Evolutionary conservation across 2,113 vertebrate species (phyloP), one percentile per base, ranked within the genome.

Genomic region (Emydocephalus ijimae): DNA sequence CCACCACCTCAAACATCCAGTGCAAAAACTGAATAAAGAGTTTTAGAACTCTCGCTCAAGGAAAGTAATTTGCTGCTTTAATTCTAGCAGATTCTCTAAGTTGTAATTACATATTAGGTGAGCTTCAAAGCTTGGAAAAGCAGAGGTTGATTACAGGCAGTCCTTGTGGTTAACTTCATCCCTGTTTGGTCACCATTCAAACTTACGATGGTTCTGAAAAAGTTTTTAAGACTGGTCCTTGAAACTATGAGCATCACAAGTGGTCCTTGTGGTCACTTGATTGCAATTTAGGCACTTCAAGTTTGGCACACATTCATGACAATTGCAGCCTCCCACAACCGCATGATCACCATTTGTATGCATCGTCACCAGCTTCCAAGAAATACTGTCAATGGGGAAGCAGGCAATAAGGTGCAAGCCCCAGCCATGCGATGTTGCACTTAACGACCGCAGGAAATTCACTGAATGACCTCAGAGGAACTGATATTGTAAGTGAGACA

Each of bases 1-100:
- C 43, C 20, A 23, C 34, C 20, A 29, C 74, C 18, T 81, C 93
- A 24, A 93, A 94, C 95, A 93, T 21, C 85, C 74, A 43, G n/a
- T 89, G 50, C 7, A 61, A 92, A 90, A 86, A 81, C 86, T 56
- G 26, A 55, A 55, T 29, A 89, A 92, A 55, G 6, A 43, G 48
- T 86, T 90, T 59, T 85, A 43, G 85, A 86, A 87, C 34, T 86
- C 1, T 85, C 52, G 81, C 50, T 56, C 23, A 92, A 45, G 24
- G 59, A 74, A 89, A 39, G 4, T 57, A n/a, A 39, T 81, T 89
- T 90, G 50, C 88, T 61, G 29, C 23, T n/a, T 14, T 34, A 39
- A 90, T 92, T 61, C 87, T 89, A 92, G 12, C 43, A 34, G 43
- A 21, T 85, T 85, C 55, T 89, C 48, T 57, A n/a, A 69, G 5